Conservation (phyloP, 2,113 vertebrate species). For the Rutilus rutilus region DNA sequence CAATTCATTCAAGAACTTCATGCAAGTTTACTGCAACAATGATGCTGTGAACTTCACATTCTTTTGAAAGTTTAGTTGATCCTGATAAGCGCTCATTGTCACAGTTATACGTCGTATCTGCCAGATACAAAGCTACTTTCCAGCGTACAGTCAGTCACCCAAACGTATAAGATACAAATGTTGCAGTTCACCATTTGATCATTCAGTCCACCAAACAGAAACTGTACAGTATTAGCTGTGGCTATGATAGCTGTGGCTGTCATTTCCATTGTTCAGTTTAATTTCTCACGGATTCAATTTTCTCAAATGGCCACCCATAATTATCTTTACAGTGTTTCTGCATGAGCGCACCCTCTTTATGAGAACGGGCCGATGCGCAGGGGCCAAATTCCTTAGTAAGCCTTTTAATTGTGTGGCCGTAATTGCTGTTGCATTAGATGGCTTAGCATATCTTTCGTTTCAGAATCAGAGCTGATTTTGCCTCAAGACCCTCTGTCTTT, state of each 20-base stretch:
- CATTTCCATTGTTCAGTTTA: slow-evolving; percentile 39
- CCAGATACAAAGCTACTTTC: too few relatives aligned
- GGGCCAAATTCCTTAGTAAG: slow-evolving; percentile 56
- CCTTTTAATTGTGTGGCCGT: slow-evolving; percentile 57
- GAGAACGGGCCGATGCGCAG: slow-evolving; percentile 33
- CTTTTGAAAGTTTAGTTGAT: too few relatives aligned
- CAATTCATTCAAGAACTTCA: too few relatives aligned
- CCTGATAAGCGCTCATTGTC: too few relatives aligned
- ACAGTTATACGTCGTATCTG: too few relatives aligned
- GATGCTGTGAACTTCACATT: too few relatives aligned
- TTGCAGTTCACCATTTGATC: background rate
- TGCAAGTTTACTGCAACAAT: too few relatives aligned
- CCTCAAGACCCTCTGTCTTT: slow-evolving; percentile 41
- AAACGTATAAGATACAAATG: too few relatives aligned
- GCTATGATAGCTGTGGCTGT: background rate
- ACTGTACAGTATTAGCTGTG: background rate
- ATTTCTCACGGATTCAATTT: slow-evolving; percentile 53
- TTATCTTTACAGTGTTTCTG: slow-evolving; percentile 51
- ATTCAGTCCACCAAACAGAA: background rate
- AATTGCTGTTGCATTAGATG: slow-evolving; percentile 58
- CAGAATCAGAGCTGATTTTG: slow-evolving; percentile 36
- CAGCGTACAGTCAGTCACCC: too few relatives aligned
- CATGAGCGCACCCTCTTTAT: slow-evolving; percentile 54
- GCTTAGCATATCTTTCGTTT: slow-evolving; percentile 53
- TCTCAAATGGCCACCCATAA: slow-evolving; percentile 53